Base-by-base conservation (phyloP, 2,797 vertebrate genomes). In the Sparus aurata region DNA sequence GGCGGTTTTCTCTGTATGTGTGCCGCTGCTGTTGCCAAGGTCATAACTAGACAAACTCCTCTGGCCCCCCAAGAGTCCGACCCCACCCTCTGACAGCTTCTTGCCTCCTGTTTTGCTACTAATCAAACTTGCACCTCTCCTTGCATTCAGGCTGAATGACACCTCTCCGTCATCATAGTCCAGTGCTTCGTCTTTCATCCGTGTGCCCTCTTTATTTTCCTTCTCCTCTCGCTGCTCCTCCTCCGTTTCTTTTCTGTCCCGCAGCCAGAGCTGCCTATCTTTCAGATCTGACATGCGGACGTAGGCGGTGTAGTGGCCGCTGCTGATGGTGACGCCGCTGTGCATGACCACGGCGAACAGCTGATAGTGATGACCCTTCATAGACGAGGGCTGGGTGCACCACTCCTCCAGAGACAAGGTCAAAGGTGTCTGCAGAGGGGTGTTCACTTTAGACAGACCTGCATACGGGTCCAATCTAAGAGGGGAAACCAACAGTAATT, bases 261-360 rank as follows among this genome's bases (percentile, higher is more conserved):
- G 69, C 12, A 52, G 80, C 75, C 81, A 80, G 10, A 93, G 83
- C 79, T 79, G 85, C 3, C 95, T 92, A 30, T 95, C 95, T 8
- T 88, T 92, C 30, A 99, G 93, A 60, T 96, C 95, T 1, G 95
- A 95, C 83, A 99, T 94, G 91, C 96, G 97, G 82, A 99, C 94
- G 23, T 96, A 99, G 60, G 98, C 96, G 2, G 98, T 99, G 91
- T 99, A 99, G 87, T 99, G 98, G 53, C 98, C 98, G 16, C 98
- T 98, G 95, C 97, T 98, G 87, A 99, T 99, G 16, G 98, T 99
- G 79, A 98, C 94, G 47, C 98, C 98, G 5, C 97, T 99, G 91
- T 99, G 98, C 98, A 99, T 99, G 47, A 99, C 97, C 76, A 99
- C 97, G 0, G 97, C 98, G 25, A 99, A 99, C 12, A 99, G 93